Evolutionary conservation across 2,113 vertebrate genomes (phyloP).

Genomic region (Tenrec ecaudatus): DNA sequence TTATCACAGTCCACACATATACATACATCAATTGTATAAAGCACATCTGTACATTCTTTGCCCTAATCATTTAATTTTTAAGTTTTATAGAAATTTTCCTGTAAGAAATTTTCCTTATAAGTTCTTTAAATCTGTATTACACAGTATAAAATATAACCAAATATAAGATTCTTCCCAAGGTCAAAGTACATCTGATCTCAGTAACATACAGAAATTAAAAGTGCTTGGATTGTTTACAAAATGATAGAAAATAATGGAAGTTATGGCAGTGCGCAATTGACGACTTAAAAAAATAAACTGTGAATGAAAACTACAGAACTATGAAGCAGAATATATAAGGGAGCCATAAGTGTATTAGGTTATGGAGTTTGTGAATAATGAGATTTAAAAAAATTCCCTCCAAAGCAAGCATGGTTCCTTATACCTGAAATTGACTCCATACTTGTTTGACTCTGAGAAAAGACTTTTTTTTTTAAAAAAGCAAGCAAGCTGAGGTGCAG

Average conservation of each 20-base stretch:
- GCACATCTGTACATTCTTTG: too few species aligned
- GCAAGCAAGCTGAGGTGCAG: slow-evolving; percentile 44
- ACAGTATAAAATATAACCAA: slow-evolving; percentile 23
- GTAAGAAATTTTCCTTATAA: neutral
- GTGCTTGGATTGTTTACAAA: slow-evolving; percentile 40
- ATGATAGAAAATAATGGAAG: slow-evolving; percentile 18
- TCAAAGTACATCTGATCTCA: neutral
- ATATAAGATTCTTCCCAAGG: neutral
- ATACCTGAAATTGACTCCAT: slow-evolving; percentile 19
- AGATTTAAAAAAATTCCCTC: neutral
- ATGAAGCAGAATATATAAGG: neutral
- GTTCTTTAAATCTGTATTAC: slow-evolving; percentile 23
- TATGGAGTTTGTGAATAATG: neutral
- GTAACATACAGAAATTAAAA: slow-evolving; percentile 46
- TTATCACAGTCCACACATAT: too few species aligned
- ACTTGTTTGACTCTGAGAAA: neutral
- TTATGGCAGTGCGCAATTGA: slow-evolving; percentile 15
- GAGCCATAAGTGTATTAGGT: neutral
- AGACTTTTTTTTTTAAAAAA: neutral
- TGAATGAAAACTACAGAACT: slow-evolving; percentile 28
- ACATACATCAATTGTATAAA: too few species aligned
- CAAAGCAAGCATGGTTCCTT: slow-evolving; percentile 25
- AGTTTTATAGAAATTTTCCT: slow-evolving; percentile 26
- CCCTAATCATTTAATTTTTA: too few species aligned
- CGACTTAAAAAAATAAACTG: slow-evolving; percentile 53